Base-by-base conservation (phyloP, 2,113 vertebrate species). In the Oenanthe melanoleuca region DNA sequence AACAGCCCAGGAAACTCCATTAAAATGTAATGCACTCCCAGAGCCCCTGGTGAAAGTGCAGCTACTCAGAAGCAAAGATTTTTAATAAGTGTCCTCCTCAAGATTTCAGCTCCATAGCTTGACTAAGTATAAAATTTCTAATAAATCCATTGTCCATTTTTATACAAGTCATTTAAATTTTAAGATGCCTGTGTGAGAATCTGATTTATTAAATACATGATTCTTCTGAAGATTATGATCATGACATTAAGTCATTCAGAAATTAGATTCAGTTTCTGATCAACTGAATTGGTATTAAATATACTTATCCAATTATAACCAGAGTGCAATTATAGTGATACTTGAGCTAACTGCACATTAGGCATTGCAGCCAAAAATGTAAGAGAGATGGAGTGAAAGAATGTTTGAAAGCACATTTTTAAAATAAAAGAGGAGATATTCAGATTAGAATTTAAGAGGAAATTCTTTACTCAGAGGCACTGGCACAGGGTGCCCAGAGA, bases 191-290 rank as follows among this genome's bases (percentile, higher is more conserved):
- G 4, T 72, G 42, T 26, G 55, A 71, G 23, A 77, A 73, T 70
- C 61, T 28, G 31, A 74, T 79, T 71, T 73, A 69, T 89, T 91
- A 94, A 87, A 67, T 60, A 87, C 14, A 72, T 5, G 34, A 78
- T 84, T 56, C 45, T 63, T 90, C 60, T 83, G 50, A 86, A 93
- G 34, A 70, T 70, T 55, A 82, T 40, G 29, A 70, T 78, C 25
- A 16, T 71, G 59, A 20, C 55, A 86, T 72, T 45, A 90, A 86
- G 49, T 59, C 77, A 80, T 59, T 66, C 66, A 93, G 66, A 82
- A 90, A 88, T 90, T 83, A 86, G 69, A 86, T 77, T 86, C 67
- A 15, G 26, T 61, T 92, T 91, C 88, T 89, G 77, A 93, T 86
- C 83, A 92, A 45, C 42, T 52, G 31, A 72, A 89, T 77, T 80